Percentiles rank a stretch among this genome's conserved stretches.
These are phyloP conservation scores for Drosophila neonasuta DNA, from an alignment of 2,888 invertebrate species.

Conservation along the genomic window DNA sequence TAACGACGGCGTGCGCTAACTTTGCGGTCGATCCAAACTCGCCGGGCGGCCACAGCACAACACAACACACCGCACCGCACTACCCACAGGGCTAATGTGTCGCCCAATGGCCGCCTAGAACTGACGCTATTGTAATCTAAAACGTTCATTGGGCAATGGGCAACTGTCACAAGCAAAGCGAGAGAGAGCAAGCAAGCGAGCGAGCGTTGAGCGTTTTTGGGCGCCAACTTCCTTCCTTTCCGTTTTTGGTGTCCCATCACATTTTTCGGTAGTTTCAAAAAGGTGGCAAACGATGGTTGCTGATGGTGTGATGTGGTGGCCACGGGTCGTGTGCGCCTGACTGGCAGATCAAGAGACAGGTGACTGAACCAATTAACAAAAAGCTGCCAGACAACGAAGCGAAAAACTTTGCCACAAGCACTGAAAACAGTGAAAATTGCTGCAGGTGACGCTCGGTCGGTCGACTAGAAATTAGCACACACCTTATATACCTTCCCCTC, in stretches of 20 bases:
- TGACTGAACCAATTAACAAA: conserved; percentile 81
- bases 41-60: conserved; percentile 35
- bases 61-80: conserved; percentile 17
- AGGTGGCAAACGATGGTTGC: conserved; percentile 14
- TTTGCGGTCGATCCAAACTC: conserved; percentile 66
- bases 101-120: conserved; percentile 43
- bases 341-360: conserved; percentile 79
- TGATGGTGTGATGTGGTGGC: conserved; percentile 17
- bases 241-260: conserved; percentile 1
- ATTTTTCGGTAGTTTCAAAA: conserved; percentile 14
- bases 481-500: conserved; percentile 40
- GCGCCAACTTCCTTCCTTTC: conserved; percentile 57
- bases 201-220: conserved; percentile 12
- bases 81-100: conserved; percentile 53
- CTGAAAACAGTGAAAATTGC: conserved; percentile 62
- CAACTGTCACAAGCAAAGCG: conserved; percentile 35
- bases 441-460: conserved; percentile 62
- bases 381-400: conserved; percentile 58
- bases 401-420: conserved; percentile 55
- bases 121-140: conserved; percentile 76
- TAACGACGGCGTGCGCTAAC: conserved; percentile 74
- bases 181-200: conserved; percentile 4
- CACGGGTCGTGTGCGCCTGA: conserved; percentile 73
- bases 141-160: conserved; percentile 69
- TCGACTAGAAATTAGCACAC: conserved; percentile 74